Evolutionary conservation across 1,140 invertebrate species (phyloP), one percentile per base, ranked within the genome.

Genomic region (Drosophila obscura): DNA sequence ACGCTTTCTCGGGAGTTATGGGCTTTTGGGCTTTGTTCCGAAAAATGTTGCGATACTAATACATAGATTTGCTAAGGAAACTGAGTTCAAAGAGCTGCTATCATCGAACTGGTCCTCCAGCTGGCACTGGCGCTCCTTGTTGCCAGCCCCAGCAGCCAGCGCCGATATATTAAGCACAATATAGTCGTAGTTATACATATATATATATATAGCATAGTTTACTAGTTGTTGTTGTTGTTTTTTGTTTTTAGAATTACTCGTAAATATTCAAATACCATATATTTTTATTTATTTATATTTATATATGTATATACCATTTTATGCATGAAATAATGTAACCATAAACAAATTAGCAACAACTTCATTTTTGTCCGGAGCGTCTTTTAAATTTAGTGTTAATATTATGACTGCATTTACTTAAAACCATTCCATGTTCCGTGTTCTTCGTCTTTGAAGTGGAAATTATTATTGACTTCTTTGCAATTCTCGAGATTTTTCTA

Each of bases 331-430:
- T 91, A 90, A 91, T 91, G 76, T 89, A 91, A 91, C 84, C 89
- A 91, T 91, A 90, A 91, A 88, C 84, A 88, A 88, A 89, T 88
- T 88, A 88, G 83, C 83, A 88, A 88, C 83, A 88, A 88, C 73
- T 83, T 88, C 67, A 73, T 76, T 73, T 28, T 87, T 88, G 82
- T 73, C 79, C 82, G 82, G 83, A 87, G 83, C 83, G 69, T 82
- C 78, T 73, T 82, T 77, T 72, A 88, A 66, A 65, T 53, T 76
- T 72, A 78, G 72, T 79, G 71, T 81, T 74, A 61, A 61, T 81
- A 62, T 85, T 87, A 85, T 87, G 61, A 75, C 81, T 73, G 80
- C 85, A 81, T 73, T 71, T 82, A 67, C 67, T 77, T 85, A 85
- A 85, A 85, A 63, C 76, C 50, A 74, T 72, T 68, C 57, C 60